Base-by-base conservation (phyloP, 2,888 invertebrate genomes). In the Steinernema carpocapsae region DNA sequence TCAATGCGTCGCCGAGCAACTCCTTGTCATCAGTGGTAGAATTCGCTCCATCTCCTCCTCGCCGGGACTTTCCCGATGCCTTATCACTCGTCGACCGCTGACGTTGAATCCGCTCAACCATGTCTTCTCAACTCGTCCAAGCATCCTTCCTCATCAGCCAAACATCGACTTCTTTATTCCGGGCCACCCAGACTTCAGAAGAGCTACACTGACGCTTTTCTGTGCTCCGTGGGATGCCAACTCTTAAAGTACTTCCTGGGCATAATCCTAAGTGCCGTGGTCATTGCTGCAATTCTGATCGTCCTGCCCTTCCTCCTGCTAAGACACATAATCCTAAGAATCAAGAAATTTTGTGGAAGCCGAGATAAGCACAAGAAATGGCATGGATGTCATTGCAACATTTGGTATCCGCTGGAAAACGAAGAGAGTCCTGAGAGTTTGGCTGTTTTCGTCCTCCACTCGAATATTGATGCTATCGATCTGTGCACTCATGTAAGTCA, bases 1-100 rank as follows among this genome's bases (percentile, higher is more conserved):
- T 48, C n/a, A 10, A 48, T 48, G 48, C 17, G 48, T 17, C 48
- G 48, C 17, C 48, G 48, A 17, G 14, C n/a, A 3, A 6, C n/a
- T n/a, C n/a, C n/a, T 17, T 48, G 10, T n/a, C 48, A 17, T 6
- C 48, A 6, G 48, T 48, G 19, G 19, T 48, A n/a, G n/a, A n/a
- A n/a, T n/a, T n/a, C n/a, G n/a, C n/a, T n/a, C n/a, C n/a, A n/a
- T n/a, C n/a, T n/a, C n/a, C n/a, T n/a, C n/a, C n/a, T n/a, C n/a
- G n/a, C n/a, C n/a, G n/a, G n/a, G n/a, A 43, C 43, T 14, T 43
- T 19, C n/a, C 51, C 22, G 56, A 56, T 56, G 56, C 56, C 56
- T 56, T 56, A 56, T 56, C 6, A 22, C 26, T 17, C 56, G 22
- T 19, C 56, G 2, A 24, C 56, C 12, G 22, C 56, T 12, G 56